Conservation (phyloP, 2,113 vertebrate genomes). For the Triplophysa tibetana region DNA sequence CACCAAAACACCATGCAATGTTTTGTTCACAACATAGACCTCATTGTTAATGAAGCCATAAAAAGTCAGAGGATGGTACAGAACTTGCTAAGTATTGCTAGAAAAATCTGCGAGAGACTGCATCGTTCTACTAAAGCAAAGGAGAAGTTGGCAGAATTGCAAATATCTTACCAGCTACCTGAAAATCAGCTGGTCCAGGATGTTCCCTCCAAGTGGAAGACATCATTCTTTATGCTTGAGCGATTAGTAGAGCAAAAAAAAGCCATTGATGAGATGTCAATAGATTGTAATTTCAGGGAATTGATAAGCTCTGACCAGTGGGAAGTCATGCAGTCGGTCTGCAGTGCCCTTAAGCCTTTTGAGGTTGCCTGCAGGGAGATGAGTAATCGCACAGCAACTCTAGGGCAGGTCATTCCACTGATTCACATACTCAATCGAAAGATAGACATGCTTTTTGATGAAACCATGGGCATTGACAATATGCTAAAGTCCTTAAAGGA, state of each 20-base stretch:
- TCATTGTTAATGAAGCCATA: slow-evolving; percentile 94
- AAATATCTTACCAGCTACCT: slow-evolving; percentile 83
- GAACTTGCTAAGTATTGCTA: slow-evolving; percentile 89
- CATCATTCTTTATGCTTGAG: slow-evolving; percentile 93
- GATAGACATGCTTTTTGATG: slow-evolving; percentile 92
- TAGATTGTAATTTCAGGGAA: slow-evolving; percentile 93
- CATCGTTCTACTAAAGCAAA: slow-evolving; percentile 87
- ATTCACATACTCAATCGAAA: slow-evolving; percentile 93
- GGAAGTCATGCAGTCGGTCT: slow-evolving; percentile 96
- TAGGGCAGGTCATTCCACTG: slow-evolving; percentile 97
- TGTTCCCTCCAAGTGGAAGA: slow-evolving; percentile 90
- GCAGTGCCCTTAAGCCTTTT: slow-evolving; percentile 90
- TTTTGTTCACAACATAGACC: slow-evolving; percentile 89
- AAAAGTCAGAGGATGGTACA: slow-evolving; percentile 98
- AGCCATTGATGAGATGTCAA: slow-evolving; percentile 89
- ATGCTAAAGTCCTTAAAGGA: slow-evolving; percentile 93
- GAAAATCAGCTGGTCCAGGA: slow-evolving; percentile 91
- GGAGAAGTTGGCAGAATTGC: slow-evolving; percentile 87
- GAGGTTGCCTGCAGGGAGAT: slow-evolving; percentile 92
- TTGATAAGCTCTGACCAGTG: slow-evolving; percentile 96
- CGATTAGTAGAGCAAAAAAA: slow-evolving; percentile 92
- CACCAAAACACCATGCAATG: slow-evolving; percentile 87
- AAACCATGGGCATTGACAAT: slow-evolving; percentile 95
- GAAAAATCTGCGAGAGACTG: slow-evolving; percentile 93
- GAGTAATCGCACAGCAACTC: slow-evolving; percentile 85